Conservation (phyloP, 2,888 invertebrate species). For the Drosophila merina region DNA sequence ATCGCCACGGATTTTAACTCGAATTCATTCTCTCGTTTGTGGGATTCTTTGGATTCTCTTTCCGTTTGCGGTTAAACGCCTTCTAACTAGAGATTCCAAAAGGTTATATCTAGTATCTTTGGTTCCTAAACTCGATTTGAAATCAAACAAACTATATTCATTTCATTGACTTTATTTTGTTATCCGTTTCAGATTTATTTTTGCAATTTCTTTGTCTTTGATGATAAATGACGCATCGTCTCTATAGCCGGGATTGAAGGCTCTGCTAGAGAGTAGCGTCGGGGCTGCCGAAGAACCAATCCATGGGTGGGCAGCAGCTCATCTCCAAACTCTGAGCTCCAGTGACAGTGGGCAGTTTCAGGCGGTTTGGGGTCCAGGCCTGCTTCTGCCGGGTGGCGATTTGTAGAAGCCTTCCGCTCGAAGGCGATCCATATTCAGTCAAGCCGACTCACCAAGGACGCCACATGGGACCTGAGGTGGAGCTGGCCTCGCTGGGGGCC, state of each 20-base stretch:
- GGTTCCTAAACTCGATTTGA: background rate
- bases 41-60: slow-evolving; percentile 26
- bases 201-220: background rate
- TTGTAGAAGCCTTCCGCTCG: slow-evolving; percentile 27
- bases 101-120: background rate
- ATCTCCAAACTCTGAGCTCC: background rate
- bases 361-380: slow-evolving; percentile 7
- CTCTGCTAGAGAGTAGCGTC: slow-evolving; percentile 17
- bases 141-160: slow-evolving; percentile 7
- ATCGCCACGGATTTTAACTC: slow-evolving; percentile 50
- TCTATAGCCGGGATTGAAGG: slow-evolving; percentile 29
- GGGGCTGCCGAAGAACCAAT: background rate
- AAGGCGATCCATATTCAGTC: slow-evolving; percentile 42
- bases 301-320: background rate
- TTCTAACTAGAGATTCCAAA: slow-evolving; percentile 48
- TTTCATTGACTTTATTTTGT: slow-evolving; percentile 19
- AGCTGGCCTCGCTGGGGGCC: slow-evolving; percentile 81
- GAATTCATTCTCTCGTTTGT: slow-evolving; percentile 33
- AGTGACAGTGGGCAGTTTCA: background rate
- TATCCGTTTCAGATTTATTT: slow-evolving; percentile 6
- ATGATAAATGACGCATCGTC: background rate
- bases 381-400: slow-evolving; percentile 3
- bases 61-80: slow-evolving; percentile 45
- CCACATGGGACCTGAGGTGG: slow-evolving; percentile 79
- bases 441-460: slow-evolving; percentile 81